These are phyloP conservation scores for Casuarius casuarius DNA, from an alignment of 2,113 vertebrate genomes.

Conservation along the genomic window DNA sequence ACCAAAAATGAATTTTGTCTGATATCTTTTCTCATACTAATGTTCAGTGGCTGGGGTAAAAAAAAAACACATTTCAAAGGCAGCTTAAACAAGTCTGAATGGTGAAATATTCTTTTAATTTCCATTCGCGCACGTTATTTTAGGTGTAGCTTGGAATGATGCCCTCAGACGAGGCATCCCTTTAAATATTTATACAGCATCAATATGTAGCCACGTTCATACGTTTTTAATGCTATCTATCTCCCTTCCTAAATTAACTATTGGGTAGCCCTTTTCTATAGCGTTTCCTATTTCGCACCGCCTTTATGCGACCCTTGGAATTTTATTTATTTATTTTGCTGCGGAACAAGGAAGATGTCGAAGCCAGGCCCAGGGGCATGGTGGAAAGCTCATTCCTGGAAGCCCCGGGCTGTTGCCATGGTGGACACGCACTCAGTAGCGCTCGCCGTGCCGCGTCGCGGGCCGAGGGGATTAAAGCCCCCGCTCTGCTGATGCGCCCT, in stretches of 20 bases:
- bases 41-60: background rate
- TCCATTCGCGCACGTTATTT: constrained; percentile 20
- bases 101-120: constrained; percentile 66
- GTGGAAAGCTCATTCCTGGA: constrained; percentile 81
- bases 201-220: constrained; percentile 49
- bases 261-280: background rate
- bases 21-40: constrained; percentile 4
- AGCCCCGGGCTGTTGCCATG: constrained; percentile 79
- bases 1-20: constrained; percentile 28
- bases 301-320: background rate
- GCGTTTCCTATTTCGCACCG: background rate
- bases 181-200: constrained; percentile 65
- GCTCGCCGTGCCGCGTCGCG: constrained; percentile 54
- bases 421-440: constrained; percentile 73
- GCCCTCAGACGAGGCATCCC: constrained; percentile 29
- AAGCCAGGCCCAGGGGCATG: constrained; percentile 73
- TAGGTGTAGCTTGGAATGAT: constrained; percentile 47
- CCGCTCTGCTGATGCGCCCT: background rate
- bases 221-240: constrained; percentile 53
- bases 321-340: constrained; percentile 56
- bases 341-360: constrained; percentile 81
- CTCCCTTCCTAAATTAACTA: constrained; percentile 52
- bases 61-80: background rate
- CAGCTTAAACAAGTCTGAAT: constrained; percentile 17
- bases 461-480: constrained; percentile 47